phyloP scores from a whole-genome alignment of 2,888 invertebrate species.

The Mellilla xanthometata region DNA sequence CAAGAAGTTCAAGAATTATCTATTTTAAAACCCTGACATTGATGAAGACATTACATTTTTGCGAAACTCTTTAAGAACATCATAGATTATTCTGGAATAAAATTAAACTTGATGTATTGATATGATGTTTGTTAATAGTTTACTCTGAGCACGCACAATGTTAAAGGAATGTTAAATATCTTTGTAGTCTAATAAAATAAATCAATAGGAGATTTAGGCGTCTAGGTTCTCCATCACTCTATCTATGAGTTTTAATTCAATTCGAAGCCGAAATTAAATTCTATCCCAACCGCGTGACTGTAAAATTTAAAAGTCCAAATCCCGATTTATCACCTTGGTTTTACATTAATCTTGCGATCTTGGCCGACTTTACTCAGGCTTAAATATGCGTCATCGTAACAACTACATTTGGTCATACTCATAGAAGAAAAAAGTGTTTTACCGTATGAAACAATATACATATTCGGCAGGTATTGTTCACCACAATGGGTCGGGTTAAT shows the following conservation, averaged over 20 bases:
- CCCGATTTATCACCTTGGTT: constrained; percentile 11
- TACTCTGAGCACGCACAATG: not conserved
- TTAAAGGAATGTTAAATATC: not conserved
- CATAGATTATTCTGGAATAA: no score
- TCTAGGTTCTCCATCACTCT: not conserved
- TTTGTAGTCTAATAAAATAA: no score
- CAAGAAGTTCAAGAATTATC: no score
- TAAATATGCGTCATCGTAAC: constrained; percentile 17
- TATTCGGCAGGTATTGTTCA: constrained; percentile 17
- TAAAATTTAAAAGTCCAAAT: constrained; percentile 2
- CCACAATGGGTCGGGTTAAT: constrained; percentile 5
- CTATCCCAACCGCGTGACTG: not conserved
- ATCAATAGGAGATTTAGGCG: no score
- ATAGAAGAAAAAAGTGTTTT: no score
- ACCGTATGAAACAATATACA: no score
- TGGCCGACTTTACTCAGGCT: constrained; percentile 19
- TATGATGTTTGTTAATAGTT: no score
- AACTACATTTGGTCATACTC: constrained; percentile 4
- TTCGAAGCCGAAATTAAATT: not conserved
- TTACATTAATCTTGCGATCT: constrained; percentile 8
- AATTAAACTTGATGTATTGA: no score
- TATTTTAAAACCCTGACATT: no score
- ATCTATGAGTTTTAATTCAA: not conserved
- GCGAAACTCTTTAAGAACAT: no score
- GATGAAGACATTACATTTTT: no score